These are phyloP conservation scores for Rhyacophila evoluta DNA, from an alignment of 2,888 invertebrate genomes.

Conservation along the genomic window DNA sequence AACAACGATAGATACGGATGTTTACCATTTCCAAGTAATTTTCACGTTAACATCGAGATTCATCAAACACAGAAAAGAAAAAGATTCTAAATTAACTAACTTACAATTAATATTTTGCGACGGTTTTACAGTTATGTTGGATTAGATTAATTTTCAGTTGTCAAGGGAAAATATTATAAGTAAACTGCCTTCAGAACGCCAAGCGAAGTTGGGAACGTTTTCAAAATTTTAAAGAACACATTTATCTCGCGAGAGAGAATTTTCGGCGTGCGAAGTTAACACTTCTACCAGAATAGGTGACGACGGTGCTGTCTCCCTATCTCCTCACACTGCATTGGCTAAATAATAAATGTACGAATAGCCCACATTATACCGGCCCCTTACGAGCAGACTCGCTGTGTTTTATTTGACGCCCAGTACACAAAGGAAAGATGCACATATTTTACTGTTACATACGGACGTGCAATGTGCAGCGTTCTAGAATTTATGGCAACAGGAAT, in stretches of 20 bases:
- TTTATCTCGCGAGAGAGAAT: neutral
- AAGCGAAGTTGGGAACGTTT: no score
- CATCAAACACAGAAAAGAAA: no score
- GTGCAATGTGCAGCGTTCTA: neutral
- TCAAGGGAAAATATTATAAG: no score
- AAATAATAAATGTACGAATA: slow-evolving; percentile 13
- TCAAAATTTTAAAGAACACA: neutral
- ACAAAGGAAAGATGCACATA: neutral
- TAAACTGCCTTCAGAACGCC: no score
- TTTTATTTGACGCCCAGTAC: neutral
- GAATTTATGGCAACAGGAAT: neutral
- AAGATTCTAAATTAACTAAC: no score
- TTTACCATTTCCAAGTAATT: no score
- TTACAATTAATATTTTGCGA: no score
- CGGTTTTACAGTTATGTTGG: no score
- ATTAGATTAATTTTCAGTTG: no score
- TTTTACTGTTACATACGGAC: neutral
- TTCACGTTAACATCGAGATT: no score
- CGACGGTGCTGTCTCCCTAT: neutral
- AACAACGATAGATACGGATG: no score
- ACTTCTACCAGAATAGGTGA: neutral
- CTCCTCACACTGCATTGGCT: neutral
- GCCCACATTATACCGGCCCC: neutral
- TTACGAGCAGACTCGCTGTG: neutral
- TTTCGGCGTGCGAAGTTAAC: neutral